These are phyloP conservation scores for Furcula furcula DNA, from an alignment of 2,888 invertebrate species.

Conservation along the genomic window DNA sequence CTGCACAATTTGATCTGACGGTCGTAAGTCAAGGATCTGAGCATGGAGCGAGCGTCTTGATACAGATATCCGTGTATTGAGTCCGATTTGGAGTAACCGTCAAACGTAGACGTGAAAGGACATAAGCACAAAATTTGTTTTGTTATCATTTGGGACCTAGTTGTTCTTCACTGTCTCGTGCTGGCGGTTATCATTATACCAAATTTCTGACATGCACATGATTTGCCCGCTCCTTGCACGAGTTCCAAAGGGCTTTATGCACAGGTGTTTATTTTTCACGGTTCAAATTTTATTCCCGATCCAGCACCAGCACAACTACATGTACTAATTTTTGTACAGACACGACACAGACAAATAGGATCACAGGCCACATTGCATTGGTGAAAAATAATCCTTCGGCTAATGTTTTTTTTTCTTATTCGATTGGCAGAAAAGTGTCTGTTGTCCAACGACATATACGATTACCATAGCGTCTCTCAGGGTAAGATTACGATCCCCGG, in stretches of 20 bases:
- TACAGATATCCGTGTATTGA: conserved; percentile 59
- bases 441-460: conserved; percentile 93
- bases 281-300: conserved; percentile 32
- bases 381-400: conserved; percentile 11
- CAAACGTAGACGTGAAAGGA: not conserved
- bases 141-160: not conserved
- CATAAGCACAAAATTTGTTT: not conserved
- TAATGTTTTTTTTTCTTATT: conserved; percentile 43
- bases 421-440: conserved; percentile 87
- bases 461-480: conserved; percentile 97
- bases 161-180: conserved; percentile 6
- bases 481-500: conserved; percentile 97
- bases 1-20: conserved; percentile 91
- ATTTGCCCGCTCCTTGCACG: conserved; percentile 71
- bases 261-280: conserved; percentile 56
- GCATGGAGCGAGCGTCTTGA: conserved; percentile 72
- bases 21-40: conserved; percentile 87
- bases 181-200: conserved; percentile 30
- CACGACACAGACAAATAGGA: conserved; percentile 46
- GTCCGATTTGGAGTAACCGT: conserved; percentile 16
- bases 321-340: conserved; percentile 51
- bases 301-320: conserved; percentile 64
- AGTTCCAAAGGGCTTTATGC: conserved; percentile 66
- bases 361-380: conserved; percentile 22
- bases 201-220: conserved; percentile 70